Conservation (phyloP, 2,888 invertebrate species). For the Strigamia crassipes region DNA sequence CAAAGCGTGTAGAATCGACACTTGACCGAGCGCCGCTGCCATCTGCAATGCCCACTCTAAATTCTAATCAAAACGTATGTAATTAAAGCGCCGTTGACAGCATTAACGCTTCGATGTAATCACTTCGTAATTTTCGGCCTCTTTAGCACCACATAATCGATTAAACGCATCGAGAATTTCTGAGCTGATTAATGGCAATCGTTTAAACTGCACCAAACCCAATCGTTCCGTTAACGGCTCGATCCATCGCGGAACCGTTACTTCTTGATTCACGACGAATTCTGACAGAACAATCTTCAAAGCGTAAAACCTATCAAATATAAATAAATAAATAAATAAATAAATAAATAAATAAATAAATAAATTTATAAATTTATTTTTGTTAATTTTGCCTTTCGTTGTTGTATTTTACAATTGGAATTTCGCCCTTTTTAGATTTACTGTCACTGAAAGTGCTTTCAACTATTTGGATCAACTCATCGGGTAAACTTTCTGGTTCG, state of each 20-base stretch:
- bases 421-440: not conserved
- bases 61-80: not conserved
- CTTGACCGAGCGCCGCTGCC: constrained; percentile 41
- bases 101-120: not conserved
- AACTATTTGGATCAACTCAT: not conserved
- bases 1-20: constrained; percentile 44
- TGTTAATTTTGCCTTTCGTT: not conserved
- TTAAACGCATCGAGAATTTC: constrained; percentile 44
- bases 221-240: constrained; percentile 29
- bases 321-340: not conserved
- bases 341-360: no score
- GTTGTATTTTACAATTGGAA: not conserved
- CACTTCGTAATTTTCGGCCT: constrained; percentile 27
- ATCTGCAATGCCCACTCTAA: constrained; percentile 42
- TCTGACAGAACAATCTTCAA: constrained; percentile 18
- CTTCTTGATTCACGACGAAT: not conserved
- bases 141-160: constrained; percentile 28
- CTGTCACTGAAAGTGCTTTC: not conserved
- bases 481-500: not conserved
- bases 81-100: not conserved
- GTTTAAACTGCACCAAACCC: constrained; percentile 44
- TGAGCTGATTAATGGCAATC: constrained; percentile 40
- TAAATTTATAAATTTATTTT: not conserved
- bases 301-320: constrained; percentile 43
- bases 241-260: constrained; percentile 32